Evolutionary conservation across 2,888 invertebrate species (phyloP), one percentile per base, ranked within the genome.

Genomic region (Boloria selene): DNA sequence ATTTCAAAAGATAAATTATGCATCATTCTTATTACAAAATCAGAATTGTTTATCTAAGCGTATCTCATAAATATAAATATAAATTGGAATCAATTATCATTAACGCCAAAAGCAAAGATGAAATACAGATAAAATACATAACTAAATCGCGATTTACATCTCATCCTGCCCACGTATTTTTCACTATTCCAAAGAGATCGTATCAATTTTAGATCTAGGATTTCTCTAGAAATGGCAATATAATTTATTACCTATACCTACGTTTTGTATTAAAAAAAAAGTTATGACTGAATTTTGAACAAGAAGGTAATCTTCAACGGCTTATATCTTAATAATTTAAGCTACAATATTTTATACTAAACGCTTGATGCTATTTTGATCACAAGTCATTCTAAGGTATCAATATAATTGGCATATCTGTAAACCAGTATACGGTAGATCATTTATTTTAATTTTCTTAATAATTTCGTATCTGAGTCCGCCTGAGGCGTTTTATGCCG

Each of bases 361-460:
- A 31, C 45, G 47, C 26, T 17, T 49, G 13, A 49, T 49, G 38
- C 13, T 59, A 49, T 59, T 49, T 26, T 49, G 49, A 47, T 49
- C 59, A 26, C 17, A 38, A n/a, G n/a, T 47, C 49, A 49, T 64
- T 59, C 58, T 26, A 17, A 52, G 68, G 79, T 89, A 90, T 90
- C 90, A 89, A 86, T 91, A 38, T 38, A 90, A 90, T 91, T 90
- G 91, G 90, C 89, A 85, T 90, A 90, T 90, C 90, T 88, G 82
- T 86, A 81, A 81, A 67, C 84, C 79, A 78, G 84, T 83, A 79
- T 79, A 84, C 85, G 80, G 88, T 88, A 88, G 88, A 90, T 90
- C 90, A 90, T 91, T 92, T 90, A 90, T 90, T 91, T 90, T 90
- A 90, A 90, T 91, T 90, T 90, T 90, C 91, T 89, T 88, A 88